Base-by-base conservation (phyloP, 1,140 invertebrate species). In the Platyura marginata region DNA sequence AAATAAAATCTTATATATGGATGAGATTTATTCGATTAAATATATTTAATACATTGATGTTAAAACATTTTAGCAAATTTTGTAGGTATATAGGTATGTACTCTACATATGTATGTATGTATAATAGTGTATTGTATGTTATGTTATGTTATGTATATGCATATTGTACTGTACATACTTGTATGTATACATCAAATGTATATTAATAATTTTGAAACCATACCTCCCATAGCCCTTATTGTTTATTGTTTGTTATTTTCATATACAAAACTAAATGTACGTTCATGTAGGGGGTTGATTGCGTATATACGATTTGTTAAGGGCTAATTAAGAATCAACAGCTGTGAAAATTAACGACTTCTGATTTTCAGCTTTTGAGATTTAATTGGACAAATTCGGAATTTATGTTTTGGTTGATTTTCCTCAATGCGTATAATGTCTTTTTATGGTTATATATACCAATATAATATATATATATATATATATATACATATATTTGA, bases 341-440 rank as follows among this genome's bases (percentile, higher is more conserved):
- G 69, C 70, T 72, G 70, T 70, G 69, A 69, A 70, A 71, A 72
- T 71, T 71, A 72, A 71, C 71, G 68, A 68, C 65, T 67, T 69
- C 70, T 66, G 65, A 67, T 68, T 71, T 71, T 13, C 25, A 29
- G 25, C 25, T 29, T 70, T n/a, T 71, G 70, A 71, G 69, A 71
- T 70, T 68, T 72, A 71, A 72, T 72, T 72, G 69, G 68, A 65
- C 59, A 68, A 68, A 70, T 71, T 71, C 68, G 70, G 71, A 72
- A 72, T 64, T 65, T 55, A 52, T 44, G 46, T n/a, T n/a, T n/a
- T n/a, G n/a, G n/a, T n/a, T n/a, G n/a, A n/a, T n/a, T n/a, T n/a
- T n/a, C n/a, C n/a, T n/a, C n/a, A n/a, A n/a, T n/a, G n/a, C n/a
- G n/a, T n/a, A n/a, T n/a, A n/a, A n/a, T n/a, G n/a, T n/a, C n/a